These are phyloP conservation scores for Phylloscopus trochiloides DNA, from an alignment of 2,113 vertebrate genomes.

Conservation along the genomic window DNA sequence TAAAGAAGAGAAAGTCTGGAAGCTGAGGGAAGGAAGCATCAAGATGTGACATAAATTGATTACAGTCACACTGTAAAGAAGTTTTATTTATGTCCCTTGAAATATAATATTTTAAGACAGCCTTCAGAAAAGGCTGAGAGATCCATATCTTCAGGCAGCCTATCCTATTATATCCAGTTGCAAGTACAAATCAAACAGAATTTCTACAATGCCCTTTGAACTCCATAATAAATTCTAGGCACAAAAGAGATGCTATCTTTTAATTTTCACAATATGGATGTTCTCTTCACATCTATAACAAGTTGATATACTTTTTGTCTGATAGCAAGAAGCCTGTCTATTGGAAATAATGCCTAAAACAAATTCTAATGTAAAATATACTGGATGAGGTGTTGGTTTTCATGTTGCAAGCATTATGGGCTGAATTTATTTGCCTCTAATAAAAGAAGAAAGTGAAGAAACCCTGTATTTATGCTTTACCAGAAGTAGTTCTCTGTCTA, in stretches of 20 bases:
- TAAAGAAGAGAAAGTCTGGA: neutral
- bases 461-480: neutral
- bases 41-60: neutral
- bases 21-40: neutral
- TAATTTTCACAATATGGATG: constrained; percentile 27
- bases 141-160: constrained; percentile 1
- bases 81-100: constrained; percentile 31
- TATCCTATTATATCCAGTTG: neutral
- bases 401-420: neutral
- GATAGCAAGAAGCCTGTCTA: neutral
- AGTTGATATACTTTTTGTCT: neutral
- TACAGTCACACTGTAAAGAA: neutral
- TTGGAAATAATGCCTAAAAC: neutral
- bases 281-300: constrained; percentile 8
- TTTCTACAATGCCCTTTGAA: constrained; percentile 36
- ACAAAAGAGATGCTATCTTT: neutral
- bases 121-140: neutral
- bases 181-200: constrained; percentile 33
- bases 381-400: neutral
- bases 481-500: neutral
- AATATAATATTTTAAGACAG: neutral
- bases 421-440: neutral
- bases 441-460: neutral
- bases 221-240: constrained; percentile 26
- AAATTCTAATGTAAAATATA: neutral